Percentiles rank a stretch among this genome's conserved stretches.
phyloP scores from a whole-genome alignment of 2,113 vertebrate species.

The Muntiacus muntjak region DNA sequence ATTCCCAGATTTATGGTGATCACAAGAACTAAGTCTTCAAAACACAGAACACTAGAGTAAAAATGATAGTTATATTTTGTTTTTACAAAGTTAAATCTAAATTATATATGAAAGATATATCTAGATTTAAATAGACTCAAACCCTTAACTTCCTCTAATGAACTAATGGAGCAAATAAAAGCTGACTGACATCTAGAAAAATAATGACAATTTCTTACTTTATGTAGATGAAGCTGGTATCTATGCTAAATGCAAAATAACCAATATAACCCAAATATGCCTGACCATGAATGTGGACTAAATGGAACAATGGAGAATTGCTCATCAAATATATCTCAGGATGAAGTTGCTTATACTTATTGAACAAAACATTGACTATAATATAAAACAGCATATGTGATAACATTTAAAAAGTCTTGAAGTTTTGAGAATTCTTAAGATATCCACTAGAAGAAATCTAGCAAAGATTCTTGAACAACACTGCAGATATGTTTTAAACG shows the following conservation, averaged over 20 bases:
- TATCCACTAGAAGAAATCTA: not conserved
- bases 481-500: not conserved
- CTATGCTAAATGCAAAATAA: not conserved
- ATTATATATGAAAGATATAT: not conserved
- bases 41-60: not conserved
- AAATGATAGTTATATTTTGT: not conserved
- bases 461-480: not conserved
- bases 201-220: not conserved
- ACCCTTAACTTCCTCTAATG: not conserved
- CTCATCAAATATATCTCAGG: not conserved
- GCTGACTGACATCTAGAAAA: not conserved
- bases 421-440: not conserved
- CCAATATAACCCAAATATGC: not conserved
- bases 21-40: not conserved
- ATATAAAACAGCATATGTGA: not conserved
- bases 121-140: not conserved
- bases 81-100: slow-evolving; percentile 4
- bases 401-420: not conserved
- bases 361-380: not conserved
- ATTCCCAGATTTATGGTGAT: not conserved
- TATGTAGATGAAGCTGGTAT: not conserved
- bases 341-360: not conserved
- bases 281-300: not conserved
- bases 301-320: not conserved
- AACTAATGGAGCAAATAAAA: not conserved